Evolutionary conservation across 2,797 vertebrate genomes (phyloP).

Genomic region (Trematomus bernacchii): DNA sequence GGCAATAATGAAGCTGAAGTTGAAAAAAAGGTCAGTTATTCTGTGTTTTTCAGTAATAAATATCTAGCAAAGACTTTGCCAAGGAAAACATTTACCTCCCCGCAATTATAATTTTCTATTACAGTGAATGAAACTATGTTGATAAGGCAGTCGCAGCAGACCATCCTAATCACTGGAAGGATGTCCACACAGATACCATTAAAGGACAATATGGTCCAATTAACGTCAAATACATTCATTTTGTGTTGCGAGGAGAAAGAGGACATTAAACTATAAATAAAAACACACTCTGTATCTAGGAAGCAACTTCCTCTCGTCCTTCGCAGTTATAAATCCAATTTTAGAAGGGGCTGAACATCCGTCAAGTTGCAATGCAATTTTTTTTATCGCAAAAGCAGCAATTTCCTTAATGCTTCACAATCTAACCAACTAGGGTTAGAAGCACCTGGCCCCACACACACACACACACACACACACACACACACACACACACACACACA

Average conservation of each 20-base stretch:
- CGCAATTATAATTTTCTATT: no score
- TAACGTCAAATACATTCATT: background rate
- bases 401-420: no score
- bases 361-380: no score
- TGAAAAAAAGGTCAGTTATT: background rate
- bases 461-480: no score
- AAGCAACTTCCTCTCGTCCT: background rate
- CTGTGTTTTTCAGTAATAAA: conserved; percentile 1
- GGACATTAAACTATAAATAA: background rate
- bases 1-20: background rate
- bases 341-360: no score
- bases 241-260: background rate
- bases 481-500: no score
- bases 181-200: background rate
- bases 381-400: no score
- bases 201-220: background rate
- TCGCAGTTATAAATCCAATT: background rate
- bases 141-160: background rate
- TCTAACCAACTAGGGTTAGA: no score
- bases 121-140: background rate
- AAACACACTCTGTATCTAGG: background rate
- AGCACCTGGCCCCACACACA: no score
- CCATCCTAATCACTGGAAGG: background rate
- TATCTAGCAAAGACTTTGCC: background rate
- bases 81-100: no score